These are phyloP conservation scores for Hedychridium roseum DNA, from an alignment of 2,888 invertebrate species.

Conservation along the genomic window DNA sequence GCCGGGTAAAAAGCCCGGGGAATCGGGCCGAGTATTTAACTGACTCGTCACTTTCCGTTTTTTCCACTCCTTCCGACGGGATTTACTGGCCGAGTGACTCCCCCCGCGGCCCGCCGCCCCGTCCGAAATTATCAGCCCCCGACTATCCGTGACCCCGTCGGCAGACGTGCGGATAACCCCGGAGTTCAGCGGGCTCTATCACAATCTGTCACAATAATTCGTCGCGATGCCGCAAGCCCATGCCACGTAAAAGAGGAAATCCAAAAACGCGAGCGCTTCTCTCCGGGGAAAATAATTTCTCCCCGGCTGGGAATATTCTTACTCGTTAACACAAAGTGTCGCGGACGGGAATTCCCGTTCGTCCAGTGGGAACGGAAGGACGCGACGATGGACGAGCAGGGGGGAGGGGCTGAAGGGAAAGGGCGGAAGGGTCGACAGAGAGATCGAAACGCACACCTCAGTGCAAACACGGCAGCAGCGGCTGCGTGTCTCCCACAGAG, in stretches of 20 bases:
- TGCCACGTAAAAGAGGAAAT: neutral
- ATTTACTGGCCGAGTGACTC: neutral
- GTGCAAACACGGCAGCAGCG: constrained; percentile 46
- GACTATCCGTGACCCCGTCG: constrained; percentile 40
- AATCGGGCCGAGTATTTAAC: neutral
- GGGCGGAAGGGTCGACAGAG: constrained; percentile 7
- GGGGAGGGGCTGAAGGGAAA: constrained; percentile 10
- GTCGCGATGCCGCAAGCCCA: constrained; percentile 1
- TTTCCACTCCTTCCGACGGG: neutral
- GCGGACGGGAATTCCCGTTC: too few species aligned
- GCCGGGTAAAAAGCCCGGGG: constrained; percentile 14
- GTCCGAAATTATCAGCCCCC: constrained; percentile 33
- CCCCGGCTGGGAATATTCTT: too few species aligned
- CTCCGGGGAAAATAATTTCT: too few species aligned
- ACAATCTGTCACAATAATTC: constrained; percentile 52
- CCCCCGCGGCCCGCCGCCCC: constrained; percentile 8
- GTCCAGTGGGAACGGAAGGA: too few species aligned
- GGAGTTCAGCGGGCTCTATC: constrained; percentile 44
- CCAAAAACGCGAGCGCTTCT: too few species aligned
- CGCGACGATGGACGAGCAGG: neutral
- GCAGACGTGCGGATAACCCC: constrained; percentile 47
- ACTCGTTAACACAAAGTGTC: too few species aligned
- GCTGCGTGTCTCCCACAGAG: constrained; percentile 53
- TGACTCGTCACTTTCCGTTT: constrained; percentile 3
- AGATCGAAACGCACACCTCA: constrained; percentile 23